Evolutionary conservation across 2,113 vertebrate genomes (phyloP), one percentile per base, ranked within the genome.

Genomic region (Monopterus albus): DNA sequence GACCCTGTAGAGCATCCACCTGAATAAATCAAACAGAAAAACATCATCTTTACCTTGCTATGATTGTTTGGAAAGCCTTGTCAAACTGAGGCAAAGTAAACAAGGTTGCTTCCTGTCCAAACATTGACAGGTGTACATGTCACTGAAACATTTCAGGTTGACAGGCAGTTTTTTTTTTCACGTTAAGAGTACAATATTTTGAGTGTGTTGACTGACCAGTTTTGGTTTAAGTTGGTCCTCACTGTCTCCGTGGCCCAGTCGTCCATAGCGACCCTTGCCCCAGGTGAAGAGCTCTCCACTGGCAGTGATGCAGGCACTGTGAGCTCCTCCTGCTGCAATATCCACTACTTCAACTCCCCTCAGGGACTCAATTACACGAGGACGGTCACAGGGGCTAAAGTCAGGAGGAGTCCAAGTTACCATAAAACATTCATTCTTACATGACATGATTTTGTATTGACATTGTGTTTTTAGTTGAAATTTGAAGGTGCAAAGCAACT

Each of bases 181-280:
- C 10, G 8, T 50, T 7, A n/a, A 42, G 13, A 8, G 36, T 17
- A 9, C 9, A 35, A 25, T 11, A 23, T 38, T 15, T 50, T 3
- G 33, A 49, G 43, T n/a, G n/a, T 29, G 63, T 35, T 38, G 7
- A 90, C 79, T 23, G 52, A 99, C 98, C 94, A 98, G 88, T 76
- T 99, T 99, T 23, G 98, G 98, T 88, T 98, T 99, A 1, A 99
- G 91, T 11, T 99, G 98, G 82, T 99, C 98, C 74, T 99, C 98
- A 10, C 97, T 99, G 84, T 99, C 98, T 6, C 97, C 97, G 2
- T 99, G 98, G 1, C 98, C 98, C 56, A 99, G 94, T 6, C 98
- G 94, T 17, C 98, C 98, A 0, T 99, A 99, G 21, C 97, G 95
- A 31, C 98, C 98, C 63, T 99, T 99, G 35, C 98, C 98, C 98